Evolutionary conservation across 1,140 invertebrate species (phyloP), one percentile per base, ranked within the genome.

Genomic region (Heliconius congener): DNA sequence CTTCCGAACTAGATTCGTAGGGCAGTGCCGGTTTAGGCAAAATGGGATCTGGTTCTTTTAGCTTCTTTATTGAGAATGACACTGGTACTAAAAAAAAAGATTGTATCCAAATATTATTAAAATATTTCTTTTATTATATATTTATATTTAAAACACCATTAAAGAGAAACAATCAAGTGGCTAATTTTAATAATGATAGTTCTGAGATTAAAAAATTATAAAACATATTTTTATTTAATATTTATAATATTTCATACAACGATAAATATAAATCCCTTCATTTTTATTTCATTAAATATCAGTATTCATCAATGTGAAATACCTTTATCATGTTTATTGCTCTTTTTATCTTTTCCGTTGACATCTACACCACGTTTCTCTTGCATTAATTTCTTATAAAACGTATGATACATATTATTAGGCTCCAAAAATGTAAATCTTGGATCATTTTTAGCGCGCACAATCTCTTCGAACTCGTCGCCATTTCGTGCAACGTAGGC

Each of bases 401-500:
- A 98, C 1, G 96, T 93, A 90, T 98, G 96, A 88, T 96, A 97
- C 71, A 96, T 95, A 89, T 98, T 96, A 1, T 94, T 95, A 0
- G 96, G 92, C 73, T 98, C 96, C 0, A 98, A 91, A 91, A 98
- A 98, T 23, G 96, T 96, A 88, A 98, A 99, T 39, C 98, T 94
- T 1, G 96, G 96, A 91, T 99, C 98, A 19, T 97, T 97, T 94
- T 98, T 99, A 5, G 96, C 96, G 87, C 96, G 97, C 0, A 99
- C 97, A 42, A 98, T 97, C 13, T 96, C 96, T 87, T 99, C 98
- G 93, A 99, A 99, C 84, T 98, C 97, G 72, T 96, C 95, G 0
- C 99, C 99, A 95, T 99, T 99, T 86, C 98, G 98, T 0, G 97
- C 97, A 0, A 99, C 98, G 90, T 99, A 99, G 78, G 97, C 97